Base-by-base conservation (phyloP, 2,113 vertebrate genomes). In the Lagopus muta region DNA sequence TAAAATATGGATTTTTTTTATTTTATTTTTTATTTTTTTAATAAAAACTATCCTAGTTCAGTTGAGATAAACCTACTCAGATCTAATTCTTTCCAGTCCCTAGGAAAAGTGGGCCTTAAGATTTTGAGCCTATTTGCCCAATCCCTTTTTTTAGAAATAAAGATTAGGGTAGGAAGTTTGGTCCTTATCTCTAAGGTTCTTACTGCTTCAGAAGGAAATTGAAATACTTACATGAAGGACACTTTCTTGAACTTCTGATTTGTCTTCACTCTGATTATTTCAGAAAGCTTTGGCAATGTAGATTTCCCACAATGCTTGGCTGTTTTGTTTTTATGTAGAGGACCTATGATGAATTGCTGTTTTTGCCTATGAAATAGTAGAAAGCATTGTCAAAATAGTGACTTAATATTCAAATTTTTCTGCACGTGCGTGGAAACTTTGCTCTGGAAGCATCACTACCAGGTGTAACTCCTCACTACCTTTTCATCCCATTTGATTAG, bases 111-210 rank as follows among this genome's bases (percentile, higher is more conserved):
- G 86, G 86, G 92, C 88, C 91, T 95, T 96, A 94, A 95, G 84
- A 97, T 95, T 80, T 64, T 96, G 94, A 97, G 93, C 86, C 76
- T 96, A 88, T 94, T 97, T 96, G 88, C 87, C 84, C 90, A 96
- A 82, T 97, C 89, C 92, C 81, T 94, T 94, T 96, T 96, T 97
- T 95, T 93, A 95, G 90, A 97, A 95, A 77, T 95, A 97, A 96
- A 97, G 95, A 95, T 95, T 97, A 96, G 80, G 72, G 62, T 57
- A 93, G 91, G 81, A 96, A 94, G 89, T 97, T 96, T 95, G 85
- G 86, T 86, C 79, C 81, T 97, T 97, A 97, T 95, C 93, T 94
- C 87, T 92, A 82, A 95, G 83, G 87, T 88, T 96, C 95, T 96
- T 96, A 96, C 62, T 89, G 82, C 82, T 88, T 96, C 92, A 87